Base-by-base conservation (phyloP, 2,113 vertebrate genomes). In the Bostrychus sinensis region DNA sequence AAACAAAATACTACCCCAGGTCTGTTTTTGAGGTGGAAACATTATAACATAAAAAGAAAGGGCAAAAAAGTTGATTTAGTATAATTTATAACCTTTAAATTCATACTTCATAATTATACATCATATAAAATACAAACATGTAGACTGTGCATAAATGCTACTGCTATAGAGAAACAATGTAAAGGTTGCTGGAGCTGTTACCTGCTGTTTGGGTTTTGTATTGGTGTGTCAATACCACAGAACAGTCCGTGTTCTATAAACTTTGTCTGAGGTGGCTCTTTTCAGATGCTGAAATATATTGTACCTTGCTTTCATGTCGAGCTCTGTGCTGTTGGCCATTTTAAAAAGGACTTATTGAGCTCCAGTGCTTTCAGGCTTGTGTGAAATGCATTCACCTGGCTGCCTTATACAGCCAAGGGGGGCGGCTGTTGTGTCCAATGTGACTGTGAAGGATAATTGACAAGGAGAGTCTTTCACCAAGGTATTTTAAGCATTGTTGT, bases 371-470 rank as follows among this genome's bases (percentile, higher is more conserved):
- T 72, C 42, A 76, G 66, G 63, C 51, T 64, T 62, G 53, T 75
- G 59, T 26, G 34, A 54, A 76, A 64, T 69, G 48, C 57, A 77
- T 82, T 84, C 78, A 77, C 74, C 59, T 77, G 57, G 55, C 70
- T 60, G 77, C 72, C 73, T 81, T 66, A 81, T 12, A 45, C 76
- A 77, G 61, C 62, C 61, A 74, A 50, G 19, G 25, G 55, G 13
- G 53, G 57, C 68, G 64, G 58, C n/a, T n/a, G n/a, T n/a, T 56
- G 55, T 37, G 51, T 63, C 61, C 66, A 75, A 75, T 87, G 77
- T 82, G 75, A 81, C 66, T 75, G 63, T 80, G 80, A 89, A 86
- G 72, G 79, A 69, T 83, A 85, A 86, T 80, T 83, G 70, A 66
- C 69, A 66, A 50, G 56, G 46, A 77, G 58, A 54, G 59, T 75